Conservation (phyloP, 2,797 vertebrate species). For the Melanotaenia pygmaea region DNA sequence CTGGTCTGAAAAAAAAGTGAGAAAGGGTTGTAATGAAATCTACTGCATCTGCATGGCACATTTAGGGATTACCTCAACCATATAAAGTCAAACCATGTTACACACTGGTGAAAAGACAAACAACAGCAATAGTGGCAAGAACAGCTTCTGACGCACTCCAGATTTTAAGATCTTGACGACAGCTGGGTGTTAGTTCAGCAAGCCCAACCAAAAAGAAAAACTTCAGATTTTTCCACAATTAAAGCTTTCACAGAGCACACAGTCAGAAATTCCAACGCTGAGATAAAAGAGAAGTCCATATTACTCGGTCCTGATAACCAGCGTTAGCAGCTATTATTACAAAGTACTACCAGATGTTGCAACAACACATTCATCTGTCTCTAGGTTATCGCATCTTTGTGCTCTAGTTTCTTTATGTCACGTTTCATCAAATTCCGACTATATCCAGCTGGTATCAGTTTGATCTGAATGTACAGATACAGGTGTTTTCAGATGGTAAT, state of each 20-base stretch:
- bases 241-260: slow-evolving; percentile 59
- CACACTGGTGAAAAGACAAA: slow-evolving; percentile 69
- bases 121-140: slow-evolving; percentile 68
- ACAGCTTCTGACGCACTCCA: slow-evolving; percentile 60
- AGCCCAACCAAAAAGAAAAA: slow-evolving; percentile 42
- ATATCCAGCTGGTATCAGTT: slow-evolving; percentile 10
- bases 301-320: slow-evolving; percentile 67
- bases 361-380: slow-evolving; percentile 53
- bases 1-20: slow-evolving; percentile 4
- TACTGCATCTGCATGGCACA: slow-evolving; percentile 75
- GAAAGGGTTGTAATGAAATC: slow-evolving; percentile 21
- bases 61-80: slow-evolving; percentile 72
- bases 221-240: slow-evolving; percentile 59
- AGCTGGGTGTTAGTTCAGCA: slow-evolving; percentile 64
- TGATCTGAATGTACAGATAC: slow-evolving; percentile 7
- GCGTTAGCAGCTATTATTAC: slow-evolving; percentile 71
- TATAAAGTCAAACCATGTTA: slow-evolving; percentile 68
- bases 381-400: slow-evolving; percentile 58
- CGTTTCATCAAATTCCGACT: slow-evolving; percentile 19
- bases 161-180: slow-evolving; percentile 55
- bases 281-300: slow-evolving; percentile 72
- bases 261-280: slow-evolving; percentile 62
- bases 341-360: slow-evolving; percentile 78
- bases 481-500: not conserved
- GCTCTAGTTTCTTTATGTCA: slow-evolving; percentile 42